Conservation (phyloP, 2,888 invertebrate genomes). For the Drosophila rubida region DNA sequence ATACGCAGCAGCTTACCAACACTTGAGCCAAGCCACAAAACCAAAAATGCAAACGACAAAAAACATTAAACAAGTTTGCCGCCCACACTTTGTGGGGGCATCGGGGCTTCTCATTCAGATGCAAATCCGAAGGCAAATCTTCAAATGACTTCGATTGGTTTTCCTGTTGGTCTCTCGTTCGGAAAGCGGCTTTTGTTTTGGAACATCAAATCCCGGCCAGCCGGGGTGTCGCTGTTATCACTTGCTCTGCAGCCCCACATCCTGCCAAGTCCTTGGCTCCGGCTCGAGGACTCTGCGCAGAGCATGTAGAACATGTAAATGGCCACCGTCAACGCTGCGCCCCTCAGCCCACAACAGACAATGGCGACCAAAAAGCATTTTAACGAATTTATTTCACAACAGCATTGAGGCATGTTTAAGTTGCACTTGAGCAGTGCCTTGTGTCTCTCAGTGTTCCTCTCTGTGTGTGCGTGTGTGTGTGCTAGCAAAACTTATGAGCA, state of each 20-base stretch:
- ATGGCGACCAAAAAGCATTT: conserved; percentile 43
- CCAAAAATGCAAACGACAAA: conserved; percentile 14
- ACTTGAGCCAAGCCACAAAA: conserved; percentile 39
- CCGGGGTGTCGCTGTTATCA: conserved; percentile 54
- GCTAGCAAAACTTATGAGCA: conserved; percentile 26
- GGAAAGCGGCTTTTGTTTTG: conserved; percentile 56
- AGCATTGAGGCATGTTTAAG: conserved; percentile 35
- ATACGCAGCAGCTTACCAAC: conserved; percentile 25
- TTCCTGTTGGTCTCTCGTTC: conserved; percentile 54
- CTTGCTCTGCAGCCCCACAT: conserved; percentile 40
- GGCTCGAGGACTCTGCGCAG: conserved; percentile 23
- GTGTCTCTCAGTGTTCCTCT: too few species aligned
- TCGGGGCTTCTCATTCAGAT: conserved; percentile 66
- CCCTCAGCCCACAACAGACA: conserved; percentile 43
- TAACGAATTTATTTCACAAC: conserved; percentile 51
- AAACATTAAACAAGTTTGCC: conserved; percentile 18
- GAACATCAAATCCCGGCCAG: conserved; percentile 36
- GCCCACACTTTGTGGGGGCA: background rate
- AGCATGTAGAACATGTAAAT: conserved; percentile 49
- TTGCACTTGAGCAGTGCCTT: conserved; percentile 13
- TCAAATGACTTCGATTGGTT: conserved; percentile 80
- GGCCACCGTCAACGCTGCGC: background rate
- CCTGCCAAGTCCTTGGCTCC: conserved; percentile 9
- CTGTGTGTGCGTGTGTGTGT: conserved; percentile 1
- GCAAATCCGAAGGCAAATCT: conserved; percentile 74